Conservation (phyloP, 2,888 invertebrate species). For the Eupithecia dodoneata region DNA sequence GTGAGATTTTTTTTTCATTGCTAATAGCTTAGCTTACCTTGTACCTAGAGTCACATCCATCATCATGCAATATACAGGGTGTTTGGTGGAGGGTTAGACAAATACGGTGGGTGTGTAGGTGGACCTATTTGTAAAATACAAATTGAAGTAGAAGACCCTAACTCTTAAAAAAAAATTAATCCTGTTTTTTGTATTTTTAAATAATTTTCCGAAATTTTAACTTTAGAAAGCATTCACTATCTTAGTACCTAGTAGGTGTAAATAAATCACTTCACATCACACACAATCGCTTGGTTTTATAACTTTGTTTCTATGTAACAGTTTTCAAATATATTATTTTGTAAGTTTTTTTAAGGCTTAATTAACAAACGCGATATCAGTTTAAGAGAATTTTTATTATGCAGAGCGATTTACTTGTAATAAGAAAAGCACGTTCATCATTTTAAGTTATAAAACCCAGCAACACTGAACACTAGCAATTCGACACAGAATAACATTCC, state of each 20-base stretch:
- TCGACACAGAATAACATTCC: slow-evolving; percentile 64
- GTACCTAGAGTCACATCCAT: background rate
- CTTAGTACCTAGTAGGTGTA: background rate
- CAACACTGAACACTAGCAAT: slow-evolving; percentile 35
- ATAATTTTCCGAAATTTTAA: too few relatives aligned
- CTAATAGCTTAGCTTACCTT: background rate
- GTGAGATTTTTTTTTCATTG: background rate
- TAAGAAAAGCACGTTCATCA: too few relatives aligned
- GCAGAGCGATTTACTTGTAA: too few relatives aligned
- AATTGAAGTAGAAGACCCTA: too few relatives aligned
- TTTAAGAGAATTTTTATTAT: too few relatives aligned
- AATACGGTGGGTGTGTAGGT: too few relatives aligned
- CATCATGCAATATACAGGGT: background rate
- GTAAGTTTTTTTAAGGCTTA: too few relatives aligned
- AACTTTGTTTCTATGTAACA: background rate
- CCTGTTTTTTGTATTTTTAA: too few relatives aligned
- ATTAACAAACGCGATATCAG: too few relatives aligned
- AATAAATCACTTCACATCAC: background rate
- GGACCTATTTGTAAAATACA: too few relatives aligned
- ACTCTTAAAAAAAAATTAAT: too few relatives aligned
- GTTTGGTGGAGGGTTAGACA: too few relatives aligned
- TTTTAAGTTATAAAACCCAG: background rate
- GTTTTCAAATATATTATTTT: background rate
- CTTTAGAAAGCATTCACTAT: background rate
- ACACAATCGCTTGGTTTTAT: background rate